Base-by-base conservation (phyloP, 1,140 invertebrate species). In the Dendrolimus kikuchii region DNA sequence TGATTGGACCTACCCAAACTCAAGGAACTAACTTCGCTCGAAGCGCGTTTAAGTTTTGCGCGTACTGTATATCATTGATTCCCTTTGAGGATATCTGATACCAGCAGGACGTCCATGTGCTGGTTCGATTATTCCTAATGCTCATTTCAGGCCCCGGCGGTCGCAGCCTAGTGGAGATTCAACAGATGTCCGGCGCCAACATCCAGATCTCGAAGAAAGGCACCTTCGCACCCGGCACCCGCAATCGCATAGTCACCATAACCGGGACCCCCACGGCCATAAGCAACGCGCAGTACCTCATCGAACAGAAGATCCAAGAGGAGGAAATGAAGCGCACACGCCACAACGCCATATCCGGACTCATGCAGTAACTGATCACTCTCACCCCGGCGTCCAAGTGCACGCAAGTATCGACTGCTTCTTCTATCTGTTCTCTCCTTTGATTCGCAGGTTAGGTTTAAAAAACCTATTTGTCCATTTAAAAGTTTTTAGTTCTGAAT, bases 131-230 rank as follows among this genome's bases (percentile, higher is more conserved):
- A 23, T 23, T 23, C 23, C 49, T 53, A 1, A 44, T 36, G 7
- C 36, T 5, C 36, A 42, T 49, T 57, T 38, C 84, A 92, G 92
- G 92, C 87, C 97, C 95, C 69, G 96, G 96, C 77, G 98, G 97
- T 60, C 94, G 96, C 88, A 95, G 95, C 80, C 92, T 99, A 77
- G 94, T 98, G 74, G 97, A 99, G 91, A 97, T 99, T 88, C 97
- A 99, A 90, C 95, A 98, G 88, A 91, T 95, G 83, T 98, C 95
- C 82, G 96, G 96, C 81, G 96, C 97, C 80, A 98, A 95, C 89
- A 97, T 99, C 88, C 97, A 99, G 90, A 98, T 99, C 87, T 98
- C 96, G 66, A 99, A 99, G 91, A 98, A 99, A 90, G 97, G 97
- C 77, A 95, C 95, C 74, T 98, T 96, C 90, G 95, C 95, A 71